phyloP scores from a whole-genome alignment of 1,140 invertebrate species.

The Pygmarrhopalites habei region DNA sequence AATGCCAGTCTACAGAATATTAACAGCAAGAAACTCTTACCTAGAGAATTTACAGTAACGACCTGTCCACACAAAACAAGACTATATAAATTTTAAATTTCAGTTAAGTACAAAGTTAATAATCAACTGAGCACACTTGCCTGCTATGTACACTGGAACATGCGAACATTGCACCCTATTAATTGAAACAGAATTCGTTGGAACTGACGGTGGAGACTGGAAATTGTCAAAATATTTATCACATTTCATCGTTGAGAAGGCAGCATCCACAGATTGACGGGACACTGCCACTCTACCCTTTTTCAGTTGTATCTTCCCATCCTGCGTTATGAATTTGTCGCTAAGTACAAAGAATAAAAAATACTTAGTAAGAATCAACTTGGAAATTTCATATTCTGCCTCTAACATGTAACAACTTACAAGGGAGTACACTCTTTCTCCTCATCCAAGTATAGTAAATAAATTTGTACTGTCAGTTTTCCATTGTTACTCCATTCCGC shows the following conservation, averaged over 20 bases:
- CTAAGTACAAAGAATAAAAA: neutral
- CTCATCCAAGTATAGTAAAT: slow-evolving; percentile 48
- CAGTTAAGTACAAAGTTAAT: neutral
- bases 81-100: too few relatives aligned
- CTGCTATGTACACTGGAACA: slow-evolving; percentile 31
- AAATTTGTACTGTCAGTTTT: slow-evolving; percentile 51
- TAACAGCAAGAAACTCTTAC: too few relatives aligned
- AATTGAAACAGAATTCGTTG: slow-evolving; percentile 13
- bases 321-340: neutral
- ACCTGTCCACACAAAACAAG: slow-evolving; percentile 45
- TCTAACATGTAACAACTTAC: slow-evolving; percentile 44
- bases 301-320: neutral
- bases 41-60: slow-evolving; percentile 83
- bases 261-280: slow-evolving; percentile 16
- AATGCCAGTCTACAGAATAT: too few relatives aligned
- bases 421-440: slow-evolving; percentile 51
- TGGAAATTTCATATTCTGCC: slow-evolving; percentile 3
- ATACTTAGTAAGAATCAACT: neutral
- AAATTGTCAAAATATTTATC: slow-evolving; percentile 20
- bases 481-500: slow-evolving; percentile 47
- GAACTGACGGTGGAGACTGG: slow-evolving; percentile 18
- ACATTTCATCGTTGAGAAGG: neutral
- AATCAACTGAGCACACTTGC: neutral
- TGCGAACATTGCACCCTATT: slow-evolving; percentile 21
- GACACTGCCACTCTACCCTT: slow-evolving; percentile 6